Evolutionary conservation across 2,113 vertebrate genomes (phyloP), one percentile per base, ranked within the genome.

Genomic region (Aspiorhynchus laticeps): DNA sequence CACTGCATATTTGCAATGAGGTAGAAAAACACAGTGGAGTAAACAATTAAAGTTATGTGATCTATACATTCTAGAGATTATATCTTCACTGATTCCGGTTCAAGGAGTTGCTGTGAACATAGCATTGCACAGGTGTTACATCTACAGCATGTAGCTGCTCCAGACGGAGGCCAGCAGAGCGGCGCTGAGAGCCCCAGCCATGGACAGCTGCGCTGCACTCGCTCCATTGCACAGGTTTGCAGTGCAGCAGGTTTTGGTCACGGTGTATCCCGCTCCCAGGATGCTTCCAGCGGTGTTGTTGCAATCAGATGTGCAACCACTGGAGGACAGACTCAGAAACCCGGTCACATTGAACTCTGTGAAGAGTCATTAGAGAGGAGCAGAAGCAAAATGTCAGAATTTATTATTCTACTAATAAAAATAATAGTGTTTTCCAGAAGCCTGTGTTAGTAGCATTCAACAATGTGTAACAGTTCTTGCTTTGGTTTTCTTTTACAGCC

Each of bases 181-280:
- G 0, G 88, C 28, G 1, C 73, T 59, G 53, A 91, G 2, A 76
- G 84, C 90, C 11, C 84, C 88, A 28, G 85, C 12, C 7, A 90
- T 26, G 24, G 90, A 75, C 4, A 92, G 21, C 33, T 91, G 88
- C 9, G 74, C 14, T 7, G 89, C 59, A 12, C 86, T 48, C 43
- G 90, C 93, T 43, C 90, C 88, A 0, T 91, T 93, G 10, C 91
- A 93, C 21, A 4, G 24, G 83, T 91, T 28, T 0, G 76, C 80
- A 78, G 1, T 63, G 87, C 93, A 93, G 91, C 91, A 92, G 33
- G n/a, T 76, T 61, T 15, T 85, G 75, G 74, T 88, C 82, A 91
- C 0, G 8, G 82, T 90, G 90, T 91, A 93, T 4, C 69, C 80
- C 0, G 43, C 87, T 0, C 83, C 87, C 61, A 93, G 85, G 46